phyloP scores from a whole-genome alignment of 2,113 vertebrate species.

The Tychaedon coryphoeus region DNA sequence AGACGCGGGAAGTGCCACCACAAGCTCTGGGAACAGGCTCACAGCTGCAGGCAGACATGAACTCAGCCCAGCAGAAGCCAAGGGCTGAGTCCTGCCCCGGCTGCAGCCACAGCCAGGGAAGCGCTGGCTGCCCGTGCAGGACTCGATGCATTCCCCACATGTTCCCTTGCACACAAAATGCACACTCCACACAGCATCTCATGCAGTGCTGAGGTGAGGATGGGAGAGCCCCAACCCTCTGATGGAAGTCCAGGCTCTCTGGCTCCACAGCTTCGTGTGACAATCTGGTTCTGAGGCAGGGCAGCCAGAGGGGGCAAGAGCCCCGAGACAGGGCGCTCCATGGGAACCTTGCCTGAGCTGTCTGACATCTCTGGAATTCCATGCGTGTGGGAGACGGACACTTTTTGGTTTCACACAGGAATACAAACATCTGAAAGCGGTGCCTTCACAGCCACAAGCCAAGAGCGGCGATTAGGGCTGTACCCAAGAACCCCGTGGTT shows the following conservation, averaged over 20 bases:
- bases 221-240: accelerated
- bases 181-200: neutral
- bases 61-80: neutral
- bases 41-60: neutral
- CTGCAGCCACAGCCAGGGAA: neutral
- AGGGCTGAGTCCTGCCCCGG: neutral
- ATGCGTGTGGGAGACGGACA: neutral
- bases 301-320: neutral
- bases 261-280: neutral
- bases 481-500: neutral
- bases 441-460: neutral
- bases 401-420: conserved; percentile 21
- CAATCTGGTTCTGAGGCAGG: neutral
- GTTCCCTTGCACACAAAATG: neutral
- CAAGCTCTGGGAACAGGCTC: accelerated
- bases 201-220: neutral
- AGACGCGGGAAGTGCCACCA: accelerated
- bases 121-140: accelerated
- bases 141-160: neutral
- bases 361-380: conserved; percentile 32
- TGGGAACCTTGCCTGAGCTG: neutral
- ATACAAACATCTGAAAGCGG: neutral
- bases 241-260: neutral
- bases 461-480: accelerated
- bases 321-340: neutral